Base-by-base conservation (phyloP, 2,888 invertebrate species). In the Xylota sylvarum region DNA sequence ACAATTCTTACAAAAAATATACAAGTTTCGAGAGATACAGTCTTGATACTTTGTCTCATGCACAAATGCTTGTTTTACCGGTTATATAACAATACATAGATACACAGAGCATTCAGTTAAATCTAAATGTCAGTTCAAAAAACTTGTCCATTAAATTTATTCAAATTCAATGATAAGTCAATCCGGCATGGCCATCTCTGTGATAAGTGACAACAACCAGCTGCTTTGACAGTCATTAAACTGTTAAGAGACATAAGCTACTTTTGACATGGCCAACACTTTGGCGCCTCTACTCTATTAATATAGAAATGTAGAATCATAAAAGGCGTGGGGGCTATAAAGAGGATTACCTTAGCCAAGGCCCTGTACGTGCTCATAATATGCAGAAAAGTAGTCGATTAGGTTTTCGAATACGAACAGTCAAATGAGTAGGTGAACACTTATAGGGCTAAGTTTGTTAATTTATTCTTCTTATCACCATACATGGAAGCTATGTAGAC, bases 91-190 rank as follows among this genome's bases (percentile, higher is more conserved):
- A 23, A 23, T 3, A 23, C 3, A 23, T 23, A 23, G 23, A 23
- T 23, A 30, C 48, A 7, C 19, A 14, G 6, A 17, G 40, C 40
- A 40, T n/a, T 40, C 5, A 40, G 14, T 5, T 43, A 1, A 43
- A 14, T 14, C 48, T 48, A 48, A 50, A 50, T 17, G 23, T 23
- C 10, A 23, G 23, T 14, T 43, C 5, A 43, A 14, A 43, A 14
- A n/a, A 5, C 55, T 14, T 32, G 55, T 4, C 32, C 9, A 55
- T 32, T 17, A 32, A 32, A 56, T 56, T 56, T 56, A 56, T 56
- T 6, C 7, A 56, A 56, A 56, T 35, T 32, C 30, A 50, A 23
- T 7, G 23, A 23, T 50, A 4, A 50, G 50, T 19, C 19, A 10
- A 5, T 1, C 4, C 10, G 50, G 23, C 10, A 23, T 23, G 10